Evolutionary conservation across 2,113 vertebrate genomes (phyloP).

Genomic region (Ammodytes marinus): DNA sequence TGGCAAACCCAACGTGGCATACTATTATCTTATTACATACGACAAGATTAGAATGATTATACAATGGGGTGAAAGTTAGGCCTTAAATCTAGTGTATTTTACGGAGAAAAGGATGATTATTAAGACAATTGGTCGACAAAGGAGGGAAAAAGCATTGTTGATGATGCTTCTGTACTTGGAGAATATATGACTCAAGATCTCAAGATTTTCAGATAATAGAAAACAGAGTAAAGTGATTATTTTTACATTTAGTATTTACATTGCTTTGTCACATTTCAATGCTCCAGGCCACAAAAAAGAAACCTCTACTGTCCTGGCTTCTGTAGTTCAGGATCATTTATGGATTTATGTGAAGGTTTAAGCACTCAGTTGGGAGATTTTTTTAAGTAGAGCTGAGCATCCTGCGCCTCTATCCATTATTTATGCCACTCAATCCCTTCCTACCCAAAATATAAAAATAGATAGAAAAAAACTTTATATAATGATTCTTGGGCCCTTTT

Average conservation of each 20-base stretch:
- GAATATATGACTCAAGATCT: neutral
- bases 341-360: slow-evolving; percentile 39
- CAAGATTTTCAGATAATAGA: neutral
- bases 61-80: slow-evolving; percentile 1
- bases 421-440: slow-evolving; percentile 32
- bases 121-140: neutral
- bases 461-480: slow-evolving; percentile 30
- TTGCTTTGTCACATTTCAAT: neutral
- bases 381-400: slow-evolving; percentile 27
- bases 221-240: neutral
- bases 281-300: neutral
- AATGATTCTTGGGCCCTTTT: slow-evolving; percentile 16
- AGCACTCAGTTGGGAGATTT: slow-evolving; percentile 10
- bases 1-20: slow-evolving; percentile 28
- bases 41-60: slow-evolving; percentile 37
- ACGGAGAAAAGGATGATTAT: neutral
- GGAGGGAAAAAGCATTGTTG: neutral
- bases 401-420: slow-evolving; percentile 23
- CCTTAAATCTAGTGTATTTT: slow-evolving; percentile 18
- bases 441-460: slow-evolving; percentile 1
- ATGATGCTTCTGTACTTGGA: neutral
- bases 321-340: slow-evolving; percentile 40
- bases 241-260: neutral
- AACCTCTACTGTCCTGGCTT: slow-evolving; percentile 18
- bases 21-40: slow-evolving; percentile 54